These are phyloP conservation scores for Papilio polyxenes DNA, from an alignment of 1,140 invertebrate genomes.

Conservation along the genomic window DNA sequence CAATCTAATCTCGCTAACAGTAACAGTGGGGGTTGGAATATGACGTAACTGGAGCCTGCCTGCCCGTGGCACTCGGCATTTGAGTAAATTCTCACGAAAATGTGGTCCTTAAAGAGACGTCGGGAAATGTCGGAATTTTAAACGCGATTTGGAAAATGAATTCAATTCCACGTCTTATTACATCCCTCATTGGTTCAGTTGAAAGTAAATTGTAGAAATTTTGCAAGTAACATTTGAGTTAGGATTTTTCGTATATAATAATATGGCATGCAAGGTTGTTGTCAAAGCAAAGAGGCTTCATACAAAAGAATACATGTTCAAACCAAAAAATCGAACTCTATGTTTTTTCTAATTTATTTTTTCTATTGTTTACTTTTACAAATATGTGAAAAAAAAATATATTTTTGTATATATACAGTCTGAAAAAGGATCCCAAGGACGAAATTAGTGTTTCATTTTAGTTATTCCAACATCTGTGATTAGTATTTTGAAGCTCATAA, in stretches of 20 bases:
- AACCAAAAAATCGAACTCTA: too few species aligned
- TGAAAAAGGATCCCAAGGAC: too few species aligned
- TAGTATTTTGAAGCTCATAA: background rate
- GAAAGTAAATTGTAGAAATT: constrained; percentile 12
- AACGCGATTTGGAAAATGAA: constrained; percentile 24
- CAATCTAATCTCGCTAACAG: constrained; percentile 57
- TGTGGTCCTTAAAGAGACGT: constrained; percentile 43
- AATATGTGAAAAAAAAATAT: too few species aligned
- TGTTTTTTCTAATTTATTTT: too few species aligned
- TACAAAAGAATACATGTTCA: too few species aligned
- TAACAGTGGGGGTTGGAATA: constrained; percentile 48
- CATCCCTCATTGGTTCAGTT: background rate
- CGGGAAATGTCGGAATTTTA: constrained; percentile 20
- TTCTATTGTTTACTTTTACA: too few species aligned
- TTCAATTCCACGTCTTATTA: constrained; percentile 32
- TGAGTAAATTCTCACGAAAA: constrained; percentile 54
- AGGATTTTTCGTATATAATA: background rate
- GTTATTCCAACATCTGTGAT: background rate
- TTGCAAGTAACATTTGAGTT: background rate
- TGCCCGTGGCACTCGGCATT: constrained; percentile 39
- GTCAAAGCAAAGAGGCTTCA: background rate
- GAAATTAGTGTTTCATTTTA: too few species aligned
- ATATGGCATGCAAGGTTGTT: background rate
- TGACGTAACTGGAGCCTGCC: constrained; percentile 51
- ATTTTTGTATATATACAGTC: too few species aligned